Evolutionary conservation across 2,888 invertebrate species (phyloP).

Genomic region (Ochropacha duplaris): DNA sequence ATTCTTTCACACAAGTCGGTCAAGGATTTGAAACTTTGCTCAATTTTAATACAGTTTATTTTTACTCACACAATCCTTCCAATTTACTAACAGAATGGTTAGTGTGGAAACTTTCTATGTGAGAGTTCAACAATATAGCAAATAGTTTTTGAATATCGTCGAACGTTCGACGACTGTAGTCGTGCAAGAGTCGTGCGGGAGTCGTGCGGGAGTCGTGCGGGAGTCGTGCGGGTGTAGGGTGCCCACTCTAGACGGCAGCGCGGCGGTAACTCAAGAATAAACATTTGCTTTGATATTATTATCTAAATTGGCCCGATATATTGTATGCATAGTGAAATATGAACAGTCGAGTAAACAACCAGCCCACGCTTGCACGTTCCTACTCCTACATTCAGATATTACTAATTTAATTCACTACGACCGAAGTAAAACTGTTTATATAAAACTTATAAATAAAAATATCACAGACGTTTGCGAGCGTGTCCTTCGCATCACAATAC

Average conservation of each 20-base stretch:
- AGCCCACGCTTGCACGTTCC: not conserved
- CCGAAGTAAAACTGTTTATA: too few species aligned
- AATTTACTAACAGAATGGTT: not conserved
- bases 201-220: not conserved
- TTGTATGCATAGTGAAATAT: slow-evolving; percentile 24
- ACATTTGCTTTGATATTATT: slow-evolving; percentile 39
- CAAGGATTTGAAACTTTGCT: not conserved
- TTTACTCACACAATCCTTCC: not conserved
- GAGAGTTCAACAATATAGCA: not conserved
- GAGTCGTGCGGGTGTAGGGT: not conserved
- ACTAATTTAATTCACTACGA: not conserved
- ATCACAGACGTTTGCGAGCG: not conserved
- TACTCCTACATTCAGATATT: not conserved
- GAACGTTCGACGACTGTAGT: not conserved
- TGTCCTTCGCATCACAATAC: not conserved
- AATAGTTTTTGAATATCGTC: not conserved
- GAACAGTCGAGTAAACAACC: slow-evolving; percentile 16
- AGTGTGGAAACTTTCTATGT: not conserved
- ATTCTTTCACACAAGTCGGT: not conserved
- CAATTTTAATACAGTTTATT: not conserved
- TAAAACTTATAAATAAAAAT: too few species aligned
- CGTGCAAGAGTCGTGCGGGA: not conserved
- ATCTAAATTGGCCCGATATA: slow-evolving; percentile 42
- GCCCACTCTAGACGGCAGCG: too few species aligned
- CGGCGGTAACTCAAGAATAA: slow-evolving; percentile 21